Evolutionary conservation across 92 coral and sea anemone species (phyloP).

Genomic region (Muricea muricata): DNA sequence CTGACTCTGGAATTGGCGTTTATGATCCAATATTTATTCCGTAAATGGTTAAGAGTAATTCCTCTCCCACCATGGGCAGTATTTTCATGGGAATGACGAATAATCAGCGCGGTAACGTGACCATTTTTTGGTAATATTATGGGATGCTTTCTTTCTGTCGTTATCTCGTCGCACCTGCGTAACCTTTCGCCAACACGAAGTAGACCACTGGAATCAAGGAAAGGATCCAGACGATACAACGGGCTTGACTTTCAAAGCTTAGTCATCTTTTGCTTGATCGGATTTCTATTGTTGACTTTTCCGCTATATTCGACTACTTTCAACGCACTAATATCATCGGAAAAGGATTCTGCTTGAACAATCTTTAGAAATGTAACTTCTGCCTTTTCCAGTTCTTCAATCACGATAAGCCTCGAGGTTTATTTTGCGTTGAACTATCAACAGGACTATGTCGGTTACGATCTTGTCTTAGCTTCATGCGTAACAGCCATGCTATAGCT

Average conservation of each 20-base stretch:
- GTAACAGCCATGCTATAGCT: conserved; percentile 28
- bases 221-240: conserved; percentile 23
- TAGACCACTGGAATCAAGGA: conserved; percentile 3
- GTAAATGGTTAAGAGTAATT: conserved; percentile 18
- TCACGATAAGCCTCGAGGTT: neutral
- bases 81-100: conserved; percentile 45
- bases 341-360: conserved; percentile 9
- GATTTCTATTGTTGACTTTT: neutral
- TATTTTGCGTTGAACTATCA: neutral
- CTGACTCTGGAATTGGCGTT: conserved; percentile 51
- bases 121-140: conserved; percentile 22
- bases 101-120: conserved; percentile 31
- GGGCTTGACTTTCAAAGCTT: conserved; percentile 10
- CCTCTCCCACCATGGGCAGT: conserved; percentile 48
- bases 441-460: neutral
- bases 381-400: conserved; percentile 16
- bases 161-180: conserved; percentile 17
- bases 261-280: neutral
- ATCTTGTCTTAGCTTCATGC: neutral
- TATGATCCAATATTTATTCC: conserved; percentile 39
- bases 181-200: conserved; percentile 10
- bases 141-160: conserved; percentile 16
- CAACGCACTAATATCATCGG: neutral
- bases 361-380: conserved; percentile 15
- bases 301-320: neutral